Evolutionary conservation across 1,140 invertebrate genomes (phyloP).

Genomic region (Subanguina moxae): DNA sequence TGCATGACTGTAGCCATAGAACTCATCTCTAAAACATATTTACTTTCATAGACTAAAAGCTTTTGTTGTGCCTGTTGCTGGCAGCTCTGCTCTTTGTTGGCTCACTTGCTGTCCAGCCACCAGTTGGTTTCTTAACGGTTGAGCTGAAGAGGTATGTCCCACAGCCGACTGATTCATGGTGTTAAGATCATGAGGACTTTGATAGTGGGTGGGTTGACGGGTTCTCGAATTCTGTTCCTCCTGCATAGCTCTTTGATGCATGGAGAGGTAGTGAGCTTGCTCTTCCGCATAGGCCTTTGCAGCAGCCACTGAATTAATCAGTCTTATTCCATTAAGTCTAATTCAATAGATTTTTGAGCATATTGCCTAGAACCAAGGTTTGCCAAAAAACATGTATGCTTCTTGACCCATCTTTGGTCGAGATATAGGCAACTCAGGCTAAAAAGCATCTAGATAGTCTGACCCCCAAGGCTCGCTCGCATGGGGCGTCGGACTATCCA

Average conservation of each 20-base stretch:
- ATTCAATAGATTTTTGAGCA: no score
- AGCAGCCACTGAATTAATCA: constrained; percentile 29
- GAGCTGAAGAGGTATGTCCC: background rate
- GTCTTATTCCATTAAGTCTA: no score
- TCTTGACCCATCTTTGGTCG: no score
- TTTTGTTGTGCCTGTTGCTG: background rate
- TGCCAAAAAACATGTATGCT: no score
- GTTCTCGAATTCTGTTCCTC: constrained; percentile 36
- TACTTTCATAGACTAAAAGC: background rate
- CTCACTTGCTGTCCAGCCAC: constrained; percentile 1
- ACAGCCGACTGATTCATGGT: background rate
- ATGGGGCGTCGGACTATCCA: no score
- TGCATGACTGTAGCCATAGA: constrained; percentile 27
- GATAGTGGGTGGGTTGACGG: constrained; percentile 4
- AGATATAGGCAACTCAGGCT: no score
- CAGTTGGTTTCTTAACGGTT: background rate
- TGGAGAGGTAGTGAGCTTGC: constrained; percentile 37
- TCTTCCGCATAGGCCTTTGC: constrained; percentile 38
- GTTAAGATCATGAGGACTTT: background rate
- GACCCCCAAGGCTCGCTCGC: no score
- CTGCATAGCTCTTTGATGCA: constrained; percentile 34
- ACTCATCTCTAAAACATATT: background rate
- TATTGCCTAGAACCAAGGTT: no score
- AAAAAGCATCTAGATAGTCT: no score
- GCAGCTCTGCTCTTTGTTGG: constrained; percentile 2